phyloP scores from a whole-genome alignment of 2,888 invertebrate genomes.

The Volucella zonaria region DNA sequence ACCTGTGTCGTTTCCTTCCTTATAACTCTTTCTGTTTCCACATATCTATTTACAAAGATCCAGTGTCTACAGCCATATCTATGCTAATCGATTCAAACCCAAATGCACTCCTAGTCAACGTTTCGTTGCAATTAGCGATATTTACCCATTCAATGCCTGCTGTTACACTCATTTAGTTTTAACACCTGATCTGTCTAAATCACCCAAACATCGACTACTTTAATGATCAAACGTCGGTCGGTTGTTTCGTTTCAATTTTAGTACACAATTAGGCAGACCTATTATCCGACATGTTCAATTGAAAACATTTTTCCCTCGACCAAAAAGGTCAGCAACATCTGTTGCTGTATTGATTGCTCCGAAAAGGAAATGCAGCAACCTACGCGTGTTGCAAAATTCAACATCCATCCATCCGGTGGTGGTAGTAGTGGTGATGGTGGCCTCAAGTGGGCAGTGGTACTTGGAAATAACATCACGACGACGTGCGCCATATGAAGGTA shows the following conservation, averaged over 20 bases:
- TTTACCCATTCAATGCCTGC: background rate
- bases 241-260: constrained; percentile 13
- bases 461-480: constrained; percentile 40
- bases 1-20: too few species aligned
- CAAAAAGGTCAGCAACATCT: constrained; percentile 68
- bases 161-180: background rate
- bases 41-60: too few species aligned
- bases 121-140: background rate
- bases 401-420: constrained; percentile 23
- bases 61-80: too few species aligned
- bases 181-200: constrained; percentile 29
- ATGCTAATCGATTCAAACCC: too few species aligned
- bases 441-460: constrained; percentile 34
- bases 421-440: constrained; percentile 8
- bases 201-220: constrained; percentile 28
- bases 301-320: constrained; percentile 43
- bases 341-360: constrained; percentile 47
- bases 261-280: constrained; percentile 52
- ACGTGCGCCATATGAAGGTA: constrained; percentile 6
- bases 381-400: constrained; percentile 58
- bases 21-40: too few species aligned
- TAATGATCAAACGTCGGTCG: background rate
- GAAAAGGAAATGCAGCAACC: constrained; percentile 63
- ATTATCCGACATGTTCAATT: constrained; percentile 44
- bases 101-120: background rate